Evolutionary conservation across 2,113 vertebrate genomes (phyloP), one percentile per base, ranked within the genome.

Genomic region (Eidolon helvum): DNA sequence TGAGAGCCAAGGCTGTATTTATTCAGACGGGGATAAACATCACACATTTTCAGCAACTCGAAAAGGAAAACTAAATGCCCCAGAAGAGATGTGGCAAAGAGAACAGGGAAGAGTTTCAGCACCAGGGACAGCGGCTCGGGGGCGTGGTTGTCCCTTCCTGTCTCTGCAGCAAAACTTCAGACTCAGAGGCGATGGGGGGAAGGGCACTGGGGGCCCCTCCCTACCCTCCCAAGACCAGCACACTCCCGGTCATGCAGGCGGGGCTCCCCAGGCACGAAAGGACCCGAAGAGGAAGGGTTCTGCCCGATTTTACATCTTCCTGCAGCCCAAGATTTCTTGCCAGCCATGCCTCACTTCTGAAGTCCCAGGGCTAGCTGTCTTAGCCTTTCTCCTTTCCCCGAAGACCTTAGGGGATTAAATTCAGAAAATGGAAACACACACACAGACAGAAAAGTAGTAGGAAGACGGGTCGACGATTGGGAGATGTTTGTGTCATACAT

Each of bases 51-150:
- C 74, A 53, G 65, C 66, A 53, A 59, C 35, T 45, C 28, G 65
- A 68, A 55, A 72, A 35, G 69, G 28, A 30, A 61, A 93, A 45
- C 24, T 19, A 10, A 50, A 65, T 50, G 15, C 5, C 57, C 3
- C 7, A 26, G 33, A 38, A 72, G 50, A 75, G 45, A 24, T 4
- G 4, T 22, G 66, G 38, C 48, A 30, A 7, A 28, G 48, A 71
- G 38, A 72, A 26, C 28, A 7, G 11, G 93, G 5, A 59, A 15
- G 15, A 2, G 4, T 82, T 96, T 96, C 96, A 96, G 96, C 86
- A 97, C 96, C 95, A 40, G 21, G 95, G 96, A 97, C 92, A 97
- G 96, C 85, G 65, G 15, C 48, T 15, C 0, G 0, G 8, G 2
- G 0, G 28, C 4, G 48, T 2, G 3, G 4, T 19, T 21, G 18